phyloP scores from a whole-genome alignment of 2,888 invertebrate genomes.

The Sarcophaga rosellei region DNA sequence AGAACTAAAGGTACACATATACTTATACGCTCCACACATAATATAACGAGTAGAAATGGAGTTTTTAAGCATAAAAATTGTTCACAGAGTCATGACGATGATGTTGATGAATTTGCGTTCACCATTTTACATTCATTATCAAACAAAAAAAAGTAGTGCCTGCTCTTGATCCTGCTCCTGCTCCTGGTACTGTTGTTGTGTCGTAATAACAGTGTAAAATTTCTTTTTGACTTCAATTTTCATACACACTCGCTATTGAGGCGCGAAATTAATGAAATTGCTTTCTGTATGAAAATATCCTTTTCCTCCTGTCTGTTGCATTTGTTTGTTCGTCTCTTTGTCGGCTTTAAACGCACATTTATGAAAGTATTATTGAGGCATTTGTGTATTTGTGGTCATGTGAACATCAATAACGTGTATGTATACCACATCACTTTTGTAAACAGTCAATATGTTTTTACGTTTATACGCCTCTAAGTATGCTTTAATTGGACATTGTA shows the following conservation, averaged over 20 bases:
- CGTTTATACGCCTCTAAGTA: slow-evolving; percentile 9
- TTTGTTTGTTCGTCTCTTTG: not conserved
- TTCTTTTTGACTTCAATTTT: not conserved
- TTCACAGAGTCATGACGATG: slow-evolving; percentile 13
- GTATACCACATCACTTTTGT: not conserved
- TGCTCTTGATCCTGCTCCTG: not conserved
- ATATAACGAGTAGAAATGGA: not conserved
- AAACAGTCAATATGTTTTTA: not conserved
- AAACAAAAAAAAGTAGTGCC: not conserved
- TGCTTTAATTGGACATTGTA: not conserved
- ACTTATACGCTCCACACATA: not conserved
- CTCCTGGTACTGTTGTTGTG: not conserved
- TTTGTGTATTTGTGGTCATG: slow-evolving; percentile 20
- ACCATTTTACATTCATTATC: slow-evolving; percentile 47
- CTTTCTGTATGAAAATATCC: not conserved
- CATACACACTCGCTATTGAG: no score
- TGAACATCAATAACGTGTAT: slow-evolving; percentile 20
- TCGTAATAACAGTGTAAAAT: not conserved
- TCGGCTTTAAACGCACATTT: not conserved
- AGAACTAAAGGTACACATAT: slow-evolving; percentile 5
- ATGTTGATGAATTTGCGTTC: slow-evolving; percentile 51
- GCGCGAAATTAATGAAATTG: no score
- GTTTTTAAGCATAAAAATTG: slow-evolving; percentile 44
- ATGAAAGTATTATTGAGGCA: not conserved
- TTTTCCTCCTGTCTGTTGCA: not conserved